Base-by-base conservation (phyloP, 2,888 invertebrate genomes). In the Coelogynopora nodosa region DNA sequence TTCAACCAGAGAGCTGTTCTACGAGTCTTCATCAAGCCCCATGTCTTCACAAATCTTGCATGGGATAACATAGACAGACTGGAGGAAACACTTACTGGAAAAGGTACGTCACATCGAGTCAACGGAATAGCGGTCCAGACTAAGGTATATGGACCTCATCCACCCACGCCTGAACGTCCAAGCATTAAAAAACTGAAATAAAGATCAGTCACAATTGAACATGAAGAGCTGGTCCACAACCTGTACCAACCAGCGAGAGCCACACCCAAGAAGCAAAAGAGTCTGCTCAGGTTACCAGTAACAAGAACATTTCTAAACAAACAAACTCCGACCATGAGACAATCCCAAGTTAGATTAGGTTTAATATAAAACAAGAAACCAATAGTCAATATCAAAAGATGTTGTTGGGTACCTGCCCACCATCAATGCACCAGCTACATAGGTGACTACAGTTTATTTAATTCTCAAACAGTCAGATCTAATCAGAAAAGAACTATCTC, bases 381-480 rank as follows among this genome's bases (percentile, higher is more conserved):
- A 83, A 0, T 29, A 28, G 1, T 23, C 84, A 27, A 31, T 88
- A 0, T 29, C 29, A 30, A 23, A 84, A 28, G 86, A 88, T 67
- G 49, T 83, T 31, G 81, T 88, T 28, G 82, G 87, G 1, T 88
- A 88, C 81, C 74, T 88, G 13, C 88, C 88, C 27, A 87, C 87
- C 26, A 88, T 88, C 28, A 87, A 88, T 84, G 85, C 88, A 23
- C 85, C 87, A 26, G 87, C 88, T 30, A 88, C 88, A 13, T 67
- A 88, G 29, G 67, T 88, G 84, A 31, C 85, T 13, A 88, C 88
- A 31, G 88, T 88, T n/a, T 30, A 67, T 87, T 84, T 84, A 80
- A 86, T 88, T 5, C 84, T 88, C n/a, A 84, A 84, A 0, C 86
- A 86, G 67, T 86, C 87, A 23, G 31, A 88, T 23, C 23, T 80